These are phyloP conservation scores for Macrosteles quadrilineatus DNA, from an alignment of 1,140 invertebrate genomes.

Conservation along the genomic window DNA sequence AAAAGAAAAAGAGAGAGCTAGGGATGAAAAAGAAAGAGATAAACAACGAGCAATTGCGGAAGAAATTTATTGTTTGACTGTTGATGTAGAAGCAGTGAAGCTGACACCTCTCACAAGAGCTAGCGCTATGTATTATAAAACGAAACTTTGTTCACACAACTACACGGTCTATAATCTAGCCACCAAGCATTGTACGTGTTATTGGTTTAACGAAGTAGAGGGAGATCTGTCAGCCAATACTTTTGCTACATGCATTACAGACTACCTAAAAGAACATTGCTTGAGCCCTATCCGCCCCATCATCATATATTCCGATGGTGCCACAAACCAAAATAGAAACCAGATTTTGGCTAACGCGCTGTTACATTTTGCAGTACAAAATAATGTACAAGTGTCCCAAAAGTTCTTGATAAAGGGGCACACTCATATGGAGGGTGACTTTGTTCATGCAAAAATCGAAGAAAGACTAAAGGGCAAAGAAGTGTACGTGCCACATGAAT, in stretches of 20 bases:
- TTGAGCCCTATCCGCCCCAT: conserved; percentile 20
- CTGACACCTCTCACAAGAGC: conserved; percentile 42
- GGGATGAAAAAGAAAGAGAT: conserved; percentile 13
- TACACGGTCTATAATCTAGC: conserved; percentile 43
- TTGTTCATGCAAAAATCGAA: conserved; percentile 46
- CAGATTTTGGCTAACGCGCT: neutral
- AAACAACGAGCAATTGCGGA: conserved; percentile 15
- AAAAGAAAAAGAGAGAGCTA: conserved; percentile 10
- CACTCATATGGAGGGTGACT: conserved; percentile 52
- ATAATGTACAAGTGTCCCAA: conserved; percentile 39
- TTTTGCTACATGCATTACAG: conserved; percentile 31
- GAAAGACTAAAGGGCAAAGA: conserved; percentile 39
- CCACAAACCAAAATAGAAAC: conserved; percentile 26
- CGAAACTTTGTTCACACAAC: conserved; percentile 45
- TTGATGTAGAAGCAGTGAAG: conserved; percentile 42
- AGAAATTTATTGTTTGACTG: conserved; percentile 34
- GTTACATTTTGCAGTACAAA: conserved; percentile 33
- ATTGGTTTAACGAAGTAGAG: conserved; percentile 17
- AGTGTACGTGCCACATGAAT: conserved; percentile 31
- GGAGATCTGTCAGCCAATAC: conserved; percentile 10
- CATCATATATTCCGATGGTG: conserved; percentile 45
- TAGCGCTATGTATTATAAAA: conserved; percentile 45
- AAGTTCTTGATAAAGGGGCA: conserved; percentile 43
- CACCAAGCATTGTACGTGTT: conserved; percentile 6
- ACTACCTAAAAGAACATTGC: conserved; percentile 42